Percentiles rank a stretch among this genome's conserved stretches.
Evolutionary conservation across 2,113 vertebrate species (phyloP).

Genomic region (Cranoglanis bouderius): DNA sequence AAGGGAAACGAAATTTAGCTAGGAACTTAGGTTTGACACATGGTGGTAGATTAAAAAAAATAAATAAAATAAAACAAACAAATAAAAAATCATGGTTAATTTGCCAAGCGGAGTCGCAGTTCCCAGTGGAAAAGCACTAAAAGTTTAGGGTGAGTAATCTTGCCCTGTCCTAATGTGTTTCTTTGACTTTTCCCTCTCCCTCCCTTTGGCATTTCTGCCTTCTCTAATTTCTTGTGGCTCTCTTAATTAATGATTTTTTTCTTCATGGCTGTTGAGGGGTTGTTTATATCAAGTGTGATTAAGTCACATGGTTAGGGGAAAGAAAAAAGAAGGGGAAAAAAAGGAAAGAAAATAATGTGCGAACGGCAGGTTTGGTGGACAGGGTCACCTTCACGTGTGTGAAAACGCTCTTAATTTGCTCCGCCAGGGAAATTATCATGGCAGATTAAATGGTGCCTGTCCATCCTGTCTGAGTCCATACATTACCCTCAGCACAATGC

Average conservation of each 20-base stretch:
- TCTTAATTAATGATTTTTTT: constrained; percentile 83
- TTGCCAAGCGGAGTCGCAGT: not conserved
- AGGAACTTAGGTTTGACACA: not conserved
- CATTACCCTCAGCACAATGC: constrained; percentile 60
- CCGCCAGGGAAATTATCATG: constrained; percentile 66
- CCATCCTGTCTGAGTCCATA: constrained; percentile 45
- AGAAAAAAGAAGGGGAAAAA: constrained; percentile 7
- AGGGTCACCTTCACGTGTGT: constrained; percentile 80
- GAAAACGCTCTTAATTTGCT: constrained; percentile 77
- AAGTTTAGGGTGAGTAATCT: constrained; percentile 3
- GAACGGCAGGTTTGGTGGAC: constrained; percentile 69
- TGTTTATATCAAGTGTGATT: constrained; percentile 80
- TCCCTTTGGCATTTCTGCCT: constrained; percentile 51
- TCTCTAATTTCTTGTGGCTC: constrained; percentile 80
- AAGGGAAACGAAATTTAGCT: not conserved
- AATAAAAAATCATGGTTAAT: not conserved
- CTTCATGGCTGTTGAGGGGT: constrained; percentile 67
- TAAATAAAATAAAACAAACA: too few relatives aligned
- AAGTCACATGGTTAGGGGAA: constrained; percentile 76
- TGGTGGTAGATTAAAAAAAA: not conserved
- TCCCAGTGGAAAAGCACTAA: not conserved
- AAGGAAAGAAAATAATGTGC: constrained; percentile 68
- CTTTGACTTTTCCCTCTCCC: constrained; percentile 67
- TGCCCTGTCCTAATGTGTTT: constrained; percentile 64
- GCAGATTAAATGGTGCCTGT: constrained; percentile 62